A percentile compares a stretch with the other conserved stretches of the same genome.
Evolutionary conservation across 2,888 invertebrate genomes (phyloP).

Genomic region (Pasiphila rectangulata): DNA sequence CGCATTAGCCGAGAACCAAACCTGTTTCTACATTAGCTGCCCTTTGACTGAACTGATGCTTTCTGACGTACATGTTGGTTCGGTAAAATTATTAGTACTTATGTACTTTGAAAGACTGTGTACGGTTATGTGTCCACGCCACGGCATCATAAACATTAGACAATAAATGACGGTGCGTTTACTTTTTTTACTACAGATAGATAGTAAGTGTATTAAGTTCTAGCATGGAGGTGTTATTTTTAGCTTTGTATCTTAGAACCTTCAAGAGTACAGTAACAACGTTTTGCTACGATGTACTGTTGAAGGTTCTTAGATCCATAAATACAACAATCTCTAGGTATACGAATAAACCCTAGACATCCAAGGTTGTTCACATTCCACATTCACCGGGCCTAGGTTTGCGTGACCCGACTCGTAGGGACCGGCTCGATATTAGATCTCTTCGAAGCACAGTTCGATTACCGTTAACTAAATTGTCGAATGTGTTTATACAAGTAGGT

Average conservation of each 20-base stretch:
- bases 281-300: too few species aligned
- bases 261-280: background rate
- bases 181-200: background rate
- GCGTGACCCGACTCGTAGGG: slow-evolving; percentile 48
- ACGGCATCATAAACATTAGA: too few species aligned
- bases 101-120: too few species aligned
- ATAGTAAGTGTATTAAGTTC: background rate
- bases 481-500: background rate
- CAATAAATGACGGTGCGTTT: too few species aligned
- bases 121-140: too few species aligned
- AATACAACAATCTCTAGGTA: slow-evolving; percentile 32
- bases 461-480: slow-evolving; percentile 31
- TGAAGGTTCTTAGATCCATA: too few species aligned
- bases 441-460: slow-evolving; percentile 27
- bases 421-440: slow-evolving; percentile 39
- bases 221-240: background rate
- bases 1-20: slow-evolving; percentile 60
- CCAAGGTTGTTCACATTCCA: slow-evolving; percentile 63
- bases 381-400: slow-evolving; percentile 50
- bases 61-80: slow-evolving; percentile 51
- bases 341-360: slow-evolving; percentile 28
- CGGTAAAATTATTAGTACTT: too few species aligned
- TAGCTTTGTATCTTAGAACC: background rate
- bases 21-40: slow-evolving; percentile 56
- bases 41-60: slow-evolving; percentile 62